phyloP scores from a whole-genome alignment of 2,113 vertebrate species.

The Turdus rufiventris region DNA sequence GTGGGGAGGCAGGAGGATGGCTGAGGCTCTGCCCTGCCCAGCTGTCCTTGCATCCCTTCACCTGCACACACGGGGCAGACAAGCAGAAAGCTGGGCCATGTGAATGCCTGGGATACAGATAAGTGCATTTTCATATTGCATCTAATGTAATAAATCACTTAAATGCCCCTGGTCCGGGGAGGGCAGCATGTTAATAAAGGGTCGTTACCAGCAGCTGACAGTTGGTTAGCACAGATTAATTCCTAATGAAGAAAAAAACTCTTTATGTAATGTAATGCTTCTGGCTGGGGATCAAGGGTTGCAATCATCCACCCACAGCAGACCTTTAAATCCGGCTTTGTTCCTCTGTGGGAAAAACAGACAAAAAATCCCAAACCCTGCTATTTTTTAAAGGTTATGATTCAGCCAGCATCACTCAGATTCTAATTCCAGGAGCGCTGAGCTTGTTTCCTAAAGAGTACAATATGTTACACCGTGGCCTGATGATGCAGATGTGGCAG shows the following conservation, averaged over 20 bases:
- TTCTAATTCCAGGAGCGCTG: neutral
- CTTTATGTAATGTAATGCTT: constrained; percentile 78
- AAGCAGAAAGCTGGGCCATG: neutral
- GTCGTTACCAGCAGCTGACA: constrained; percentile 61
- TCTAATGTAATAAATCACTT: constrained; percentile 42
- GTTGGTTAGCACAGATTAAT: constrained; percentile 77
- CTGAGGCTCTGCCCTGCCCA: neutral
- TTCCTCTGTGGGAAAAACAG: constrained; percentile 27
- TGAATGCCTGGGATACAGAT: neutral
- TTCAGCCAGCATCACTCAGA: constrained; percentile 12
- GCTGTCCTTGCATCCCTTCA: neutral
- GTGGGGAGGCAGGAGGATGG: neutral
- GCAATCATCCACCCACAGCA: constrained; percentile 74
- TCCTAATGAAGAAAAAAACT: constrained; percentile 73
- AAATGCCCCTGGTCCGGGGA: neutral
- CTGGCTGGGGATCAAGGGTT: constrained; percentile 69
- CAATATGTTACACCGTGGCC: neutral
- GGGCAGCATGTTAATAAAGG: constrained; percentile 24
- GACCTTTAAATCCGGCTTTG: constrained; percentile 79
- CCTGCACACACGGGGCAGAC: fast-evolving
- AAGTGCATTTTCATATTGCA: constrained; percentile 53
- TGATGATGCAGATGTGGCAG: neutral
- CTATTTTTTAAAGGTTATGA: constrained; percentile 39
- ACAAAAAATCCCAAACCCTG: neutral
- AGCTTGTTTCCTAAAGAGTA: constrained; percentile 15